Evolutionary conservation across 1,140 invertebrate genomes (phyloP).

Genomic region (Drosophila gunungcola): DNA sequence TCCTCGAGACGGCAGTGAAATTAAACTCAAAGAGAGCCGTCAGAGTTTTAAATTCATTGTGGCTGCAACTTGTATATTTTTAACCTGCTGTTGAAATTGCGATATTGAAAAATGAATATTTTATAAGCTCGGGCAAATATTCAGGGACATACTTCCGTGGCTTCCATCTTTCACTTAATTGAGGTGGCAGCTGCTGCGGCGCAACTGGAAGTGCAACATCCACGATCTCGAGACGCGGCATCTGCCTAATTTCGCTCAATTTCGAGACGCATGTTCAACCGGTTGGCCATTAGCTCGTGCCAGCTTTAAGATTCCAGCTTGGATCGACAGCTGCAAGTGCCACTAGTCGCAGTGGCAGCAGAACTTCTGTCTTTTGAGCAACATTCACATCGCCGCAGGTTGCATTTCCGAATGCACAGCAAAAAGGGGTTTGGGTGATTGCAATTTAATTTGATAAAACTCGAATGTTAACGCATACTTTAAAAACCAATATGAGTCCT

Average conservation of each 20-base stretch:
- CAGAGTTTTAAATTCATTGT: slow-evolving; percentile 54
- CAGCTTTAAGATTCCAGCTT: slow-evolving; percentile 5
- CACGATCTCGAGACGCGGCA: slow-evolving; percentile 8
- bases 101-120: slow-evolving; percentile 76
- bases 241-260: slow-evolving; percentile 43
- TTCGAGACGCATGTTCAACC: slow-evolving; percentile 47
- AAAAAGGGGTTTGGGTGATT: background rate
- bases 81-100: slow-evolving; percentile 24
- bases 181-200: slow-evolving; percentile 33
- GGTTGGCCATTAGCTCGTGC: slow-evolving; percentile 43
- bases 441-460: too few species aligned
- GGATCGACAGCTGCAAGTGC: slow-evolving; percentile 37
- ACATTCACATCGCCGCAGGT: slow-evolving; percentile 8
- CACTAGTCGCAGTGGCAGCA: background rate
- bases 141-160: slow-evolving; percentile 15
- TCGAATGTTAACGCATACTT: too few species aligned
- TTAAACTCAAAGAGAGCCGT: slow-evolving; percentile 61
- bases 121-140: slow-evolving; percentile 49
- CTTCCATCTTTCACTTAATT: slow-evolving; percentile 41
- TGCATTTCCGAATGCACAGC: slow-evolving; percentile 2
- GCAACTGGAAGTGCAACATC: slow-evolving; percentile 24
- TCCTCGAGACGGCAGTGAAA: slow-evolving; percentile 34
- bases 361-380: slow-evolving; percentile 15
- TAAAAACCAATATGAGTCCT: too few species aligned
- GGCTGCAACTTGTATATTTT: slow-evolving; percentile 48